Conservation (phyloP, 2,113 vertebrate species). For the Oreotrochilus melanogaster region DNA sequence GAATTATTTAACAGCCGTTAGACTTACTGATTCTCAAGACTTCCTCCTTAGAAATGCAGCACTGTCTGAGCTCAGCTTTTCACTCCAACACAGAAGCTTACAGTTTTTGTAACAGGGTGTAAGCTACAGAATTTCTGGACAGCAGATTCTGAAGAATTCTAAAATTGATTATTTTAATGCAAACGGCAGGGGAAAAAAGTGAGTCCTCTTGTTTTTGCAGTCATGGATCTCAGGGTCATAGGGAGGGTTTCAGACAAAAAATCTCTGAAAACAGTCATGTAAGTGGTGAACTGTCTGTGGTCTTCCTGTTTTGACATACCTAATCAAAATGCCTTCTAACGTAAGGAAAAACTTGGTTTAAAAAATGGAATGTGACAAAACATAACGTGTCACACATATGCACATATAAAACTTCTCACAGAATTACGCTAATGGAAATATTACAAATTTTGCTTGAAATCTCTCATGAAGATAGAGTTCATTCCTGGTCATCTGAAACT, state of each 20-base stretch:
- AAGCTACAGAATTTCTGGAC: neutral
- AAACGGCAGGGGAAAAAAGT: neutral
- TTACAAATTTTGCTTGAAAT: neutral
- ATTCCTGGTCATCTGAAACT: neutral
- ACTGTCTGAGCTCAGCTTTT: neutral
- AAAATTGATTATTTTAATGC: neutral
- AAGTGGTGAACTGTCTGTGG: neutral
- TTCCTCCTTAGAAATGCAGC: neutral
- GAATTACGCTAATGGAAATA: neutral
- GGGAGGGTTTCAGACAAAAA: neutral
- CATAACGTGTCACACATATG: neutral
- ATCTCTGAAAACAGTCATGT: neutral
- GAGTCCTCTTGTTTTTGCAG: neutral
- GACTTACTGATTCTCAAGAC: neutral
- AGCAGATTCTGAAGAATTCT: neutral
- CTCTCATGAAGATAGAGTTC: neutral
- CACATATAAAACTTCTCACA: neutral
- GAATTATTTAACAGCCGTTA: constrained; percentile 25
- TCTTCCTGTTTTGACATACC: neutral
- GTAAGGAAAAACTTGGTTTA: neutral
- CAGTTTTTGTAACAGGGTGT: neutral
- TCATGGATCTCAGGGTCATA: neutral
- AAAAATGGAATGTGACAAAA: neutral
- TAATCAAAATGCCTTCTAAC: neutral
- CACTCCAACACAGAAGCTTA: neutral